Evolutionary conservation across 2,113 vertebrate genomes (phyloP), one percentile per base, ranked within the genome.

Genomic region (Coryphaenoides rupestris): DNA sequence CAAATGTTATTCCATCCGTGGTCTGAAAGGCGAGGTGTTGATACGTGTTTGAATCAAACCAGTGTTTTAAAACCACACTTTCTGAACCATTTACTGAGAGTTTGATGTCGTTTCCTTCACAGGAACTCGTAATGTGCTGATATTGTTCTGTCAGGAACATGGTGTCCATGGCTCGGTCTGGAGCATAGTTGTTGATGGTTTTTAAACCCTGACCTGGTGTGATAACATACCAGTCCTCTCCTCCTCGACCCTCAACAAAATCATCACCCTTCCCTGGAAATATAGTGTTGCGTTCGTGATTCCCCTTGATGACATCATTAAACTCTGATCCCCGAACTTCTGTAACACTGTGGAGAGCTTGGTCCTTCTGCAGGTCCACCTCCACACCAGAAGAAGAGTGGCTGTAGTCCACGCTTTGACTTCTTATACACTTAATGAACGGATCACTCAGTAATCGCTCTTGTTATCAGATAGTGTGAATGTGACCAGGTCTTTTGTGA

Each of bases 11-110:
- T 65, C 84, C 81, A 62, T 86, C 79, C n/a, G 65, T 70, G 60
- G 79, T 70, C 21, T 65, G 72, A 64, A 82, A 62, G 23, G 80
- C 74, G 22, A 86, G 79, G 26, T 86, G 84, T 54, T 82, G 84
- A 62, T 59, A 26, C 16, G 46, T n/a, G 21, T 56, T 22, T 65
- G 75, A 80, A 0, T 24, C 0, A 65, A 86, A 82, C 84, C 84
- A 86, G 17, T 69, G 28, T 16, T 69, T 57, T 33, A 84, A 55
- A 19, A 68, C 17, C 3, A 79, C 66, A 21, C 33, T 26, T 63
- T 16, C 17, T 0, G 1, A 21, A 1, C 0, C 10, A 0, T 63
- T 0, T 0, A 79, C 50, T 0, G 1, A 60, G 3, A 79, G 0
- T 0, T 46, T 21, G 26, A 81, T 12, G 28, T 17, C 59, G n/a